A percentile compares a stretch with the other conserved stretches of the same genome.
These are phyloP conservation scores for Choristoneura rosaceana DNA, from an alignment of 2,888 invertebrate genomes.

Conservation along the genomic window DNA sequence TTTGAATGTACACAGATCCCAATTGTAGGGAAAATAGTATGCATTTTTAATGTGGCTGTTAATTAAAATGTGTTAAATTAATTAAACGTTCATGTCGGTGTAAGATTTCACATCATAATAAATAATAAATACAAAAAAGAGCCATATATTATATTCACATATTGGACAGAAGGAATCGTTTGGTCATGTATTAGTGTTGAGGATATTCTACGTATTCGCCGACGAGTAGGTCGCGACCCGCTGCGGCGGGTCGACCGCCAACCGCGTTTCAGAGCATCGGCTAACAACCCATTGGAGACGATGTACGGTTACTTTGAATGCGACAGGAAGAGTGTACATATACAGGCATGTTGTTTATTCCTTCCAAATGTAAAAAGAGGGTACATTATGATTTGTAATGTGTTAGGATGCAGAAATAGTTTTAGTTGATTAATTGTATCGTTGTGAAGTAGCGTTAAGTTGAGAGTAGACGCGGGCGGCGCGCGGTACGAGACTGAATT, in stretches of 20 bases:
- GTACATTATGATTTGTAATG: slow-evolving; percentile 74
- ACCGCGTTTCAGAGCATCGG: slow-evolving; percentile 38
- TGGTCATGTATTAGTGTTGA: slow-evolving; percentile 48
- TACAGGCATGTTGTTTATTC: slow-evolving; percentile 77
- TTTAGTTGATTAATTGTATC: slow-evolving; percentile 83
- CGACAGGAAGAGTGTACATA: slow-evolving; percentile 72
- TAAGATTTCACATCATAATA: slow-evolving; percentile 55
- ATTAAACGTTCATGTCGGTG: slow-evolving; percentile 58
- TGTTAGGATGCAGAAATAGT: slow-evolving; percentile 79
- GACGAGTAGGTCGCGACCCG: not conserved
- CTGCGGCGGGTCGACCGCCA: slow-evolving; percentile 34
- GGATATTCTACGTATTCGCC: not conserved
- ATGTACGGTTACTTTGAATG: slow-evolving; percentile 68
- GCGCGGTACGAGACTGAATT: slow-evolving; percentile 81
- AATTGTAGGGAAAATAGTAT: slow-evolving; percentile 47
- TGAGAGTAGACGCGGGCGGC: slow-evolving; percentile 69
- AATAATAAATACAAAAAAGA: slow-evolving; percentile 47
- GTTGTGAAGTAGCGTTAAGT: slow-evolving; percentile 83
- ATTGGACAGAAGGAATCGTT: slow-evolving; percentile 52
- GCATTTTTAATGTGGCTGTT: slow-evolving; percentile 52
- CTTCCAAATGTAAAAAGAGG: slow-evolving; percentile 75
- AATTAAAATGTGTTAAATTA: slow-evolving; percentile 57
- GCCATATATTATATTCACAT: slow-evolving; percentile 43
- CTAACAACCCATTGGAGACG: slow-evolving; percentile 56
- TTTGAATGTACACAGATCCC: slow-evolving; percentile 46